A percentile compares a stretch with the other conserved stretches of the same genome.
Evolutionary conservation across 2,888 invertebrate genomes (phyloP).

Genomic region (Acleris emargana): DNA sequence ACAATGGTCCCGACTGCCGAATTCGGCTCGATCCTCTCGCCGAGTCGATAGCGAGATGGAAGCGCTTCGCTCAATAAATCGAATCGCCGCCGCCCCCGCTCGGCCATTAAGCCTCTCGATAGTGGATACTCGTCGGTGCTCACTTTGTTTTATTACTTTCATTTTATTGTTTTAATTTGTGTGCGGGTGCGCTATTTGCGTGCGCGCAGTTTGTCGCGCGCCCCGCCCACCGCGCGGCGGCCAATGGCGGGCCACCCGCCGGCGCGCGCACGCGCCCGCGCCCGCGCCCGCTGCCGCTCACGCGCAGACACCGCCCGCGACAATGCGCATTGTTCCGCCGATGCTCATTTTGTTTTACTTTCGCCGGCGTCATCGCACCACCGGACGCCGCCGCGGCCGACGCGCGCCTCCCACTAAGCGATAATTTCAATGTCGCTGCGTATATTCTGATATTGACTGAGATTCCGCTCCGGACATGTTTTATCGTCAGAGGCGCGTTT

Average conservation of each 20-base stretch:
- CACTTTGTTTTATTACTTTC: slow-evolving; percentile 81
- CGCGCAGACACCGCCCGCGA: slow-evolving; percentile 54
- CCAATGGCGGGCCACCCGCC: slow-evolving; percentile 69
- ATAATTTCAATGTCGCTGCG: slow-evolving; percentile 80
- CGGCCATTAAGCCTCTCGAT: slow-evolving; percentile 79
- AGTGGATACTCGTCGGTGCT: slow-evolving; percentile 74
- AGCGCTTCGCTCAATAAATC: slow-evolving; percentile 69
- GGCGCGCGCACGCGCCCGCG: slow-evolving; percentile 56
- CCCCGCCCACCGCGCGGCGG: slow-evolving; percentile 69
- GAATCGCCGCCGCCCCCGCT: slow-evolving; percentile 68
- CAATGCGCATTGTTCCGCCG: slow-evolving; percentile 80
- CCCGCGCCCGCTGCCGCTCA: slow-evolving; percentile 54
- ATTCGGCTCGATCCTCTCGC: slow-evolving; percentile 42
- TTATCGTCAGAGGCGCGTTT: slow-evolving; percentile 76
- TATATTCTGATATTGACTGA: slow-evolving; percentile 80
- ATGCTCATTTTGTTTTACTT: slow-evolving; percentile 76
- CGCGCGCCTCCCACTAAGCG: slow-evolving; percentile 77
- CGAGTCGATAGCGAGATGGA: slow-evolving; percentile 44
- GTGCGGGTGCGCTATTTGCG: slow-evolving; percentile 82
- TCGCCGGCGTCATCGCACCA: slow-evolving; percentile 61
- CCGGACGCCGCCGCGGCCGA: slow-evolving; percentile 41
- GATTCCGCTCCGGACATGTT: slow-evolving; percentile 76
- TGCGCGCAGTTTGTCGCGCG: slow-evolving; percentile 79
- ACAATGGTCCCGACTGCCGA: slow-evolving; percentile 41
- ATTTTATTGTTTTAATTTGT: slow-evolving; percentile 84